phyloP scores from a whole-genome alignment of 2,888 invertebrate species.

The Anthrax anthrax region DNA sequence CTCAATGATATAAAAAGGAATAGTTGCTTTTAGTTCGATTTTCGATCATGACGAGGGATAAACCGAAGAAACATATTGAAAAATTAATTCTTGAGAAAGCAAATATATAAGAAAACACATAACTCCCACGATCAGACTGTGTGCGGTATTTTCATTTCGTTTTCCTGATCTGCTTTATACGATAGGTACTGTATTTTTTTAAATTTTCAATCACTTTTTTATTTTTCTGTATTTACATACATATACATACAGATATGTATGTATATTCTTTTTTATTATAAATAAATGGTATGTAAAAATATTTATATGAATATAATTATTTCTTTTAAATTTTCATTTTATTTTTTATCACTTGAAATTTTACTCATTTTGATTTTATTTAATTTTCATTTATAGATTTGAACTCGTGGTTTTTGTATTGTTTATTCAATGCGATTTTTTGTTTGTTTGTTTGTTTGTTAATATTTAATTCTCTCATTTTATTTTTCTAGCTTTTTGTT shows the following conservation, averaged over 20 bases:
- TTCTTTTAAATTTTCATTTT: neutral
- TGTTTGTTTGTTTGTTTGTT: too few species aligned
- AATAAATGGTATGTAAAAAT: too few species aligned
- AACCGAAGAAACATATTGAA: slow-evolving; percentile 11
- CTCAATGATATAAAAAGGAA: too few species aligned
- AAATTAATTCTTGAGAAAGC: slow-evolving; percentile 11
- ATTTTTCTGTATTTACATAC: neutral
- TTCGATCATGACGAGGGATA: slow-evolving; percentile 9
- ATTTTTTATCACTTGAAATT: neutral
- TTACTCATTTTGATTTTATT: neutral
- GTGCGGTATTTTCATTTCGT: slow-evolving; percentile 5
- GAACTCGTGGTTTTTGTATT: neutral
- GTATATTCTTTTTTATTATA: neutral
- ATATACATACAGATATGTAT: too few species aligned
- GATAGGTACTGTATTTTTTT: neutral
- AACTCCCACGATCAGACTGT: slow-evolving; percentile 13
- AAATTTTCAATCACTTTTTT: neutral
- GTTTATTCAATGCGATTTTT: neutral
- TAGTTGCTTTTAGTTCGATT: neutral
- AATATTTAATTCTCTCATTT: neutral
- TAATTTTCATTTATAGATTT: neutral
- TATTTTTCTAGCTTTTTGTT: neutral
- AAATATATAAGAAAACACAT: slow-evolving; percentile 4
- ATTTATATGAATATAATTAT: neutral
- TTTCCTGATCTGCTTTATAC: neutral